Conservation (phyloP, 2,113 vertebrate genomes). For the Toxotes chatareus region DNA sequence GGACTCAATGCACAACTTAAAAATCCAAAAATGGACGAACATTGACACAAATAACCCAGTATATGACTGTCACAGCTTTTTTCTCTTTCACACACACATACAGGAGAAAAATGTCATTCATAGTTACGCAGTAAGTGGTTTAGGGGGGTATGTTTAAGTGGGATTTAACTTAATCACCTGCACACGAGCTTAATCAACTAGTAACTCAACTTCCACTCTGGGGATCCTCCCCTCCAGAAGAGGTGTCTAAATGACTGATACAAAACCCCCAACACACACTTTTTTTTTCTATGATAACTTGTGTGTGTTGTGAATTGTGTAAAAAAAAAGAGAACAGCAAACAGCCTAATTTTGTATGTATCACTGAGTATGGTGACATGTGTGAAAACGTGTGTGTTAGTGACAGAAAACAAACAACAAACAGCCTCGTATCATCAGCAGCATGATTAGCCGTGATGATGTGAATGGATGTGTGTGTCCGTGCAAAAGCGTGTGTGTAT, state of each 20-base stretch:
- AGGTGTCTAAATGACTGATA: slow-evolving; percentile 47
- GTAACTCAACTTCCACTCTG: slow-evolving; percentile 39
- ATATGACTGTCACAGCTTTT: background rate
- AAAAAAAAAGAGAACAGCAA: slow-evolving; percentile 8
- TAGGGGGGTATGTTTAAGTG: slow-evolving; percentile 60
- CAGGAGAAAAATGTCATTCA: slow-evolving; percentile 28
- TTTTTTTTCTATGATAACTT: background rate
- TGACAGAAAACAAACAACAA: slow-evolving; percentile 72
- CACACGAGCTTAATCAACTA: slow-evolving; percentile 55
- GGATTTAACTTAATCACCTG: slow-evolving; percentile 74
- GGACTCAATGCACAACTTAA: background rate
- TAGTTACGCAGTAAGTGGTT: slow-evolving; percentile 59
- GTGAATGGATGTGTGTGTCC: slow-evolving; percentile 4
- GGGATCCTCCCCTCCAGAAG: slow-evolving; percentile 28
- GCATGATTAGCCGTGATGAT: slow-evolving; percentile 16
- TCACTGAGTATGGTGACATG: slow-evolving; percentile 17
- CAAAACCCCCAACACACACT: background rate
- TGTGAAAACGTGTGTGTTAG: background rate
- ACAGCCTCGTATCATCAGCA: slow-evolving; percentile 37
- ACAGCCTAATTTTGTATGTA: background rate
- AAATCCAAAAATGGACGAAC: slow-evolving; percentile 23
- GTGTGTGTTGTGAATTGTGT: background rate
- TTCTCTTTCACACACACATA: slow-evolving; percentile 1
- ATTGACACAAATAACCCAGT: background rate
- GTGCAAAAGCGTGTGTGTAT: slow-evolving; percentile 35